These are phyloP conservation scores for Chorisops tibialis DNA, from an alignment of 2,888 invertebrate genomes.

Conservation along the genomic window DNA sequence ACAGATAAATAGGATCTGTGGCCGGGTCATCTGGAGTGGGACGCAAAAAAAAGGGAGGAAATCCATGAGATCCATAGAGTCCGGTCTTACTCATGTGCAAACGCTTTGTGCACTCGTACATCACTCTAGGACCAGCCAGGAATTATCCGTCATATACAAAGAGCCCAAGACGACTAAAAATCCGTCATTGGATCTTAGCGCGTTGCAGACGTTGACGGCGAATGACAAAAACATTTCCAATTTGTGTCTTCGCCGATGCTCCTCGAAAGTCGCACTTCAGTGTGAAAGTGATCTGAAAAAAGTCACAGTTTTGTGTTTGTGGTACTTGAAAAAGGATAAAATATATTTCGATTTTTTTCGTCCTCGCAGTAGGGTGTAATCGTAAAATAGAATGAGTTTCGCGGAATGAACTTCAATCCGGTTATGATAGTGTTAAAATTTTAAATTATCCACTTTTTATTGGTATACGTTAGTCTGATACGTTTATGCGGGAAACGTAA, in stretches of 20 bases:
- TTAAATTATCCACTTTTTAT: too few species aligned
- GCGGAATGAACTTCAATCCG: too few species aligned
- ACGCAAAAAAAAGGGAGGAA: background rate
- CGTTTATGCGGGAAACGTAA: too few species aligned
- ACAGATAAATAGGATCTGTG: too few species aligned
- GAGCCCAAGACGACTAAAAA: too few species aligned
- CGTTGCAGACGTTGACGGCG: conserved; percentile 2
- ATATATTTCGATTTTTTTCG: too few species aligned
- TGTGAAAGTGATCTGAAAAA: conserved; percentile 10
- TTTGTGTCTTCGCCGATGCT: conserved; percentile 11
- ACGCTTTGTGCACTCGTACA: conserved; percentile 2
- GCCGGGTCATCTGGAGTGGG: too few species aligned
- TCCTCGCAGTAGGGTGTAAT: too few species aligned
- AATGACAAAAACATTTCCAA: conserved; percentile 5
- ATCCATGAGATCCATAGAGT: conserved; percentile 3
- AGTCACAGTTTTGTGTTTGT: background rate
- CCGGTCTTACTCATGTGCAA: background rate
- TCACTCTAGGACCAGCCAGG: background rate
- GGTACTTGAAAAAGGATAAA: background rate
- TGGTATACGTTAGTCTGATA: too few species aligned
- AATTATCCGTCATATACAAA: too few species aligned
- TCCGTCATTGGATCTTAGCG: background rate
- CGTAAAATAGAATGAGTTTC: too few species aligned
- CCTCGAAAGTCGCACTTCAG: background rate
- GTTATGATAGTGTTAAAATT: too few species aligned